These are phyloP conservation scores for Campopleginae sp. DNA, from an alignment of 2,888 invertebrate genomes.

Conservation along the genomic window DNA sequence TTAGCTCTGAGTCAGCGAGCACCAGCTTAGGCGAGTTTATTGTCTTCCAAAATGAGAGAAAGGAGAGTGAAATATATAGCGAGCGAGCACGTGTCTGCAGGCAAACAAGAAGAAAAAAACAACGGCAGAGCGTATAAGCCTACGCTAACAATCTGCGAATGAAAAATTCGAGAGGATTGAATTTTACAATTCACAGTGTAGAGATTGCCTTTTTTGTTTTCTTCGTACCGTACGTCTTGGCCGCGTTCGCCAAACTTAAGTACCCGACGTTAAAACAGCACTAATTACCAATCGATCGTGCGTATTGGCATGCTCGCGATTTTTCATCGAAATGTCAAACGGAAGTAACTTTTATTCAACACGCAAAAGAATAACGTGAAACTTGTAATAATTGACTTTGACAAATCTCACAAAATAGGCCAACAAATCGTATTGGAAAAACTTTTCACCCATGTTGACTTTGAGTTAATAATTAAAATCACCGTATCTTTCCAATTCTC, in stretches of 20 bases:
- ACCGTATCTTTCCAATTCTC: not conserved
- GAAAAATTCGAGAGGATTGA: conserved; percentile 23
- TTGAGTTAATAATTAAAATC: not conserved
- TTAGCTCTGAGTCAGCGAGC: conserved; percentile 64
- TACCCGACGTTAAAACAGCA: conserved; percentile 8
- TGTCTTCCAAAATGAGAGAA: conserved; percentile 72
- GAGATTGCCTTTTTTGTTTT: conserved; percentile 3
- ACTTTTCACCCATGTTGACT: not conserved
- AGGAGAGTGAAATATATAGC: conserved; percentile 48
- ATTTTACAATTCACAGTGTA: conserved; percentile 27
- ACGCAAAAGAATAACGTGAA: not conserved
- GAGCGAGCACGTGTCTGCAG: conserved; percentile 30
- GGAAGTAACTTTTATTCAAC: conserved; percentile 18
- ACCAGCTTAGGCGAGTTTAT: conserved; percentile 64
- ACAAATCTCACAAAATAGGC: not conserved
- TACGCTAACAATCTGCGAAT: conserved; percentile 30
- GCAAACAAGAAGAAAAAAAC: not conserved
- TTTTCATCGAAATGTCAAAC: not conserved
- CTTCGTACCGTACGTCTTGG: not conserved
- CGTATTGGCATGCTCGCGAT: not conserved
- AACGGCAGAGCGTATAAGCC: conserved; percentile 19
- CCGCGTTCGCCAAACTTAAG: conserved; percentile 9
- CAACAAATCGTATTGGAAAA: not conserved
- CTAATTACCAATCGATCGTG: conserved; percentile 43
- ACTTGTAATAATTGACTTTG: not conserved